Percentiles rank a stretch among this genome's conserved stretches.
Evolutionary conservation across 2,797 vertebrate species (phyloP).

Genomic region (Fringilla coelebs): DNA sequence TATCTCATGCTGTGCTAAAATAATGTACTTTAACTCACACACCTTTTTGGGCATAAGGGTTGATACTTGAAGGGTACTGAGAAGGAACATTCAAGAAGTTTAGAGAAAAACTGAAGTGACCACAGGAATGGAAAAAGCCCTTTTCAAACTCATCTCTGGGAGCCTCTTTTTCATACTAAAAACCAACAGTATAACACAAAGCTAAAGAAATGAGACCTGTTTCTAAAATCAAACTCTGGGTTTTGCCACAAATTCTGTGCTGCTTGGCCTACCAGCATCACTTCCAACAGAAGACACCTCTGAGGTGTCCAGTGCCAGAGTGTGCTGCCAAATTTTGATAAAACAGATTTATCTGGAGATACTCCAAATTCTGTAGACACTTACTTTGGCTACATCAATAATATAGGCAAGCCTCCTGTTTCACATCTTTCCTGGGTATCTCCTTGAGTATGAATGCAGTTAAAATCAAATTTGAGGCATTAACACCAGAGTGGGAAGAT

Average conservation of each 20-base stretch:
- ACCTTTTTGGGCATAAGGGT: neutral
- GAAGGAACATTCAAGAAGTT: neutral
- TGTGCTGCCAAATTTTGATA: neutral
- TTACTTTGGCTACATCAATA: neutral
- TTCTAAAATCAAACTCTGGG: neutral
- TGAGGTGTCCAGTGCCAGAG: neutral
- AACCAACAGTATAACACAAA: neutral
- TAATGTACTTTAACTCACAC: neutral
- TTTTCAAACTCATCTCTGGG: neutral
- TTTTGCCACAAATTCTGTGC: neutral
- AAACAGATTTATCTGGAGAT: neutral
- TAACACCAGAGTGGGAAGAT: neutral
- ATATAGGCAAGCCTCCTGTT: neutral
- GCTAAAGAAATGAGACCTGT: neutral
- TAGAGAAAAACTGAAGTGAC: neutral
- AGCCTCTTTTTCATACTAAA: neutral
- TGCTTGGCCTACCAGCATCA: neutral
- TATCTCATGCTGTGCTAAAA: neutral
- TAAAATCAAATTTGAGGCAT: neutral
- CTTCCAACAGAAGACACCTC: neutral
- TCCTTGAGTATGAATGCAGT: neutral
- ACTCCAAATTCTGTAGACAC: neutral
- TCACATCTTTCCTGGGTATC: neutral
- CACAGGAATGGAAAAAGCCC: neutral
- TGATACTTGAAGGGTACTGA: neutral